Percentiles rank a stretch among this genome's conserved stretches.
Conservation (phyloP, 2,888 invertebrate genomes). For the Agonopterix alstromeriana region DNA sequence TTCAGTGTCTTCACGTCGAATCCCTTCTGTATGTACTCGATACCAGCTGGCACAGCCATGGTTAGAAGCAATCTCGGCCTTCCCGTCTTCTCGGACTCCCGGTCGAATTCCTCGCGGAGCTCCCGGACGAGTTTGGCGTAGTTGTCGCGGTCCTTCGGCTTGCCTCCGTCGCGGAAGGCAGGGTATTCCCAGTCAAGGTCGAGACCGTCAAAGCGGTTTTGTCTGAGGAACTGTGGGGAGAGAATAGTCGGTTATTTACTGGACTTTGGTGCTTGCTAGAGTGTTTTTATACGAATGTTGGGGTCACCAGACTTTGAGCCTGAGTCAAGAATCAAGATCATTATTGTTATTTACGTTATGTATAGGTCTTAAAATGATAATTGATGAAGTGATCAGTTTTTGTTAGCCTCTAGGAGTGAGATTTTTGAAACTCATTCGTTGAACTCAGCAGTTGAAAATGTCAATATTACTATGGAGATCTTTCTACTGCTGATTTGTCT, state of each 20-base stretch:
- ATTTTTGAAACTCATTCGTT: no score
- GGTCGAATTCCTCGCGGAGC: constrained; percentile 91
- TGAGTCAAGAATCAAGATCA: no score
- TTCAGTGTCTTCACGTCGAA: constrained; percentile 93
- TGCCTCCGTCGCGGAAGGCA: constrained; percentile 87
- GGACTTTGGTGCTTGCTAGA: background rate
- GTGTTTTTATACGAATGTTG: no score
- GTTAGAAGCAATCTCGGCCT: constrained; percentile 87
- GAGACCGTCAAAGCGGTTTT: constrained; percentile 94
- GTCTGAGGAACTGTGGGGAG: constrained; percentile 82
- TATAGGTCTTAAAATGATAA: no score
- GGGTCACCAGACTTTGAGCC: no score
- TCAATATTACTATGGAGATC: no score
- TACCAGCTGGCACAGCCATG: constrained; percentile 96
- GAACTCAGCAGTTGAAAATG: no score
- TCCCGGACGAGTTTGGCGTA: constrained; percentile 93
- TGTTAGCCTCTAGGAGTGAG: no score
- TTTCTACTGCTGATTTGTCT: no score
- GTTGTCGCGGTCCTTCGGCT: constrained; percentile 89
- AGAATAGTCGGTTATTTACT: background rate
- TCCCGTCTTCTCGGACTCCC: constrained; percentile 90
- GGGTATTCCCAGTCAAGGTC: constrained; percentile 96
- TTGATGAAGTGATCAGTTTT: no score
- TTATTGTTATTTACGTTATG: no score
- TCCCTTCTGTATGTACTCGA: constrained; percentile 94